These are phyloP conservation scores for Cromileptes altivelis DNA, from an alignment of 2,113 vertebrate genomes.

Conservation along the genomic window DNA sequence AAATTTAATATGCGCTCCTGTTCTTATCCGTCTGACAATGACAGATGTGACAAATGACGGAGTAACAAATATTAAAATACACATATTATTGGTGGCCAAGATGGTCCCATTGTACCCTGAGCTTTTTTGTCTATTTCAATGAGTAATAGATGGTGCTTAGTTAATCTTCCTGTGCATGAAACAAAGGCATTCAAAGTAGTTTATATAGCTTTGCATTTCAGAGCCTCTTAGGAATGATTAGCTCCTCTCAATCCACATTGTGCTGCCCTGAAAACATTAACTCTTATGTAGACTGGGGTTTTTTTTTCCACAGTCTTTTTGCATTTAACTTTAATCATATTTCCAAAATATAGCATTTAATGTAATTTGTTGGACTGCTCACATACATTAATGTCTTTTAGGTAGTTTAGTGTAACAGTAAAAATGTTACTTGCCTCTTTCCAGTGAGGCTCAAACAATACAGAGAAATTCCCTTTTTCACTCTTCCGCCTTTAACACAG, in stretches of 20 bases:
- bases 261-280: slow-evolving; percentile 49
- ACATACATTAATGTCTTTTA: not conserved
- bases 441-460: not conserved
- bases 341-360: not conserved
- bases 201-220: slow-evolving; percentile 70
- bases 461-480: slow-evolving; percentile 33
- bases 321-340: not conserved
- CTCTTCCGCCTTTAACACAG: slow-evolving; percentile 17
- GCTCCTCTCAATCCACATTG: slow-evolving; percentile 62
- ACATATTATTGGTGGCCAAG: not conserved
- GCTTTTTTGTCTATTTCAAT: slow-evolving; percentile 13
- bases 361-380: not conserved
- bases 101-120: not conserved
- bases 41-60: not conserved
- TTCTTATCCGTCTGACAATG: not conserved
- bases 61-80: no score
- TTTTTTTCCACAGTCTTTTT: not conserved
- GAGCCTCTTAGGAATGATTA: slow-evolving; percentile 76
- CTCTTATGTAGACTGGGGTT: slow-evolving; percentile 12
- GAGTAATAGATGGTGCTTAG: slow-evolving; percentile 8
- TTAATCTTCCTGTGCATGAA: slow-evolving; percentile 55
- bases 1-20: no score
- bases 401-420: not conserved
- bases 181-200: slow-evolving; percentile 68
- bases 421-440: not conserved